These are phyloP conservation scores for Pipistrellus nathusii DNA, from an alignment of 2,797 vertebrate genomes.

Conservation along the genomic window DNA sequence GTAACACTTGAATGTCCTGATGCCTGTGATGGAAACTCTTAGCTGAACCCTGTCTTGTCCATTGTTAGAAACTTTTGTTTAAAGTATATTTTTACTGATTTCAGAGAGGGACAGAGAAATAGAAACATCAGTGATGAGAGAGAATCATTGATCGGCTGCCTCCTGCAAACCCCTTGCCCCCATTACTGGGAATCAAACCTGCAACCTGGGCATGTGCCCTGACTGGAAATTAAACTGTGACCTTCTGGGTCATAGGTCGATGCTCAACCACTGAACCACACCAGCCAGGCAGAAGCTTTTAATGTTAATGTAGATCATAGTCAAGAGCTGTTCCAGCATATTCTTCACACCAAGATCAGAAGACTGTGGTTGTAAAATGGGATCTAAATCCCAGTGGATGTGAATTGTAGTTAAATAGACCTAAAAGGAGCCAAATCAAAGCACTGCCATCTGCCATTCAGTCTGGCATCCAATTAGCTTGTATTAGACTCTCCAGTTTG, in stretches of 20 bases:
- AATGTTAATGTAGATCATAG: not conserved
- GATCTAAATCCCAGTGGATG: conserved; percentile 2
- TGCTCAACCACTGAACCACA: not conserved
- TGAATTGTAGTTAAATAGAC: not conserved
- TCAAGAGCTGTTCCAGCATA: conserved; percentile 1
- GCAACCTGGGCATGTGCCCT: not conserved
- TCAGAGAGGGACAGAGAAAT: not conserved
- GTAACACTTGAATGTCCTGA: not conserved
- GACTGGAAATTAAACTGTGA: not conserved
- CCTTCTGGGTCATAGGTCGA: not conserved
- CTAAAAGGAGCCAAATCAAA: conserved; percentile 20
- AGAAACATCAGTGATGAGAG: not conserved
- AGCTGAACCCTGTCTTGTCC: not conserved
- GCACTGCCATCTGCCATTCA: not conserved
- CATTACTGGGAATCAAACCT: not conserved
- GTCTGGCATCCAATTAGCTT: not conserved
- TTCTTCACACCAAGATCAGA: conserved; percentile 46
- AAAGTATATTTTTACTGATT: not conserved
- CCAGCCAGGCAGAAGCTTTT: not conserved
- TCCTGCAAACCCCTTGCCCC: no score
- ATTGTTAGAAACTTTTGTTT: not conserved
- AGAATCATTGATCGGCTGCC: not conserved
- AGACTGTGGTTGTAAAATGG: conserved; percentile 28
- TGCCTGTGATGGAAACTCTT: not conserved
- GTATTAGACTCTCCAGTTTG: not conserved